phyloP scores from a whole-genome alignment of 2,888 invertebrate genomes.

The Gymnosoma rotundatum region DNA sequence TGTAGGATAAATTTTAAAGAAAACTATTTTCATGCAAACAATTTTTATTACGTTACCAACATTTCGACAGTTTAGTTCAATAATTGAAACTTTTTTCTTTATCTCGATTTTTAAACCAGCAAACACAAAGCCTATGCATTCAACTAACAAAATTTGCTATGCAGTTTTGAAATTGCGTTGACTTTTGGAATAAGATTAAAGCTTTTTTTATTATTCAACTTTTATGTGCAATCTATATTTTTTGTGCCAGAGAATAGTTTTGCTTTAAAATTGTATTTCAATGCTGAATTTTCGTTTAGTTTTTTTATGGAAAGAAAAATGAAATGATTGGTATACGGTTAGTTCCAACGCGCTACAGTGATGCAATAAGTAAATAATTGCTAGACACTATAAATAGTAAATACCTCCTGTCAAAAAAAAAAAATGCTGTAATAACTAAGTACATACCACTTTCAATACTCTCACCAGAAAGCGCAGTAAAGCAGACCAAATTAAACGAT shows the following conservation, averaged over 20 bases:
- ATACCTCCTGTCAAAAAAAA: no score
- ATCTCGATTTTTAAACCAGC: background rate
- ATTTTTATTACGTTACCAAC: no score
- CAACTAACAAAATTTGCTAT: background rate
- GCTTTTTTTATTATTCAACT: background rate
- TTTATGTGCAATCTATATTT: conserved; percentile 13
- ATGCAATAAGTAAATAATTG: background rate
- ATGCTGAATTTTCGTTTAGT: background rate
- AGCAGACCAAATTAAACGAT: no score
- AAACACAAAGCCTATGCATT: background rate
- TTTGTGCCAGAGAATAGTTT: background rate
- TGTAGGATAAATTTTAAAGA: no score
- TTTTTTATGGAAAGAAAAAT: background rate
- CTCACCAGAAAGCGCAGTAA: no score
- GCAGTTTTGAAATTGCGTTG: conserved; percentile 8
- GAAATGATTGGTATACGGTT: background rate
- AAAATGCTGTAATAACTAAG: no score
- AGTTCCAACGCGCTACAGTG: background rate
- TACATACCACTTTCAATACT: no score
- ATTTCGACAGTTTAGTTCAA: no score
- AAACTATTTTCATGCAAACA: no score
- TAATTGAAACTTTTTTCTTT: background rate
- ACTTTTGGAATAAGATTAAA: conserved; percentile 35
- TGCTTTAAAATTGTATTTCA: conserved; percentile 15
- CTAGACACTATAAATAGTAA: background rate